phyloP scores from a whole-genome alignment of 2,113 vertebrate species.

The Propithecus coquereli region DNA sequence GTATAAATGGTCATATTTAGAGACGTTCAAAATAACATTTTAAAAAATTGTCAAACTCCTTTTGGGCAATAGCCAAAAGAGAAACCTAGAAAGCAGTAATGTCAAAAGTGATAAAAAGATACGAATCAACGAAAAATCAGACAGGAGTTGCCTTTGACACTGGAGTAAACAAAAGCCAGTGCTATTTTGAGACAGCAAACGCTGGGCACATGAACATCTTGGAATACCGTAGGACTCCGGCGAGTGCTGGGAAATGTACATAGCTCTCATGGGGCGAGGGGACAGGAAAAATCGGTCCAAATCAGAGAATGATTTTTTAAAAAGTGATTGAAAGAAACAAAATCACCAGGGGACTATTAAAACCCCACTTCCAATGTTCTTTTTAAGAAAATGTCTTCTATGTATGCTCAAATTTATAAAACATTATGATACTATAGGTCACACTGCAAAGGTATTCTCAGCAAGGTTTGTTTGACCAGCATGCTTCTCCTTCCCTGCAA shows the following conservation, averaged over 20 bases:
- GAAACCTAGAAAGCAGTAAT: slow-evolving; percentile 53
- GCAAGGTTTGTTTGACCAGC: background rate
- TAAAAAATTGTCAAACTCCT: background rate
- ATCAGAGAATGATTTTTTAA: background rate
- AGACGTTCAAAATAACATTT: background rate
- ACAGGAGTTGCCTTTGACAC: background rate
- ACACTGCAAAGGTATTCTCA: background rate
- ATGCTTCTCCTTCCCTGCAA: background rate
- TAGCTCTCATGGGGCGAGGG: background rate
- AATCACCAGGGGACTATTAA: background rate
- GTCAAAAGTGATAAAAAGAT: background rate
- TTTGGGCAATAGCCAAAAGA: background rate
- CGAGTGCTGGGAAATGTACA: slow-evolving; percentile 15
- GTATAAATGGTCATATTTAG: background rate
- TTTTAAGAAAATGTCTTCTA: background rate
- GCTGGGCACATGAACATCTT: background rate
- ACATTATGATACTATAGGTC: too few species aligned
- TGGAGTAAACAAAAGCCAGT: slow-evolving; percentile 6
- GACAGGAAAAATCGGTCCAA: background rate
- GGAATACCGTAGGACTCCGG: background rate
- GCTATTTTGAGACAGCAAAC: background rate
- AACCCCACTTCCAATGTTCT: background rate
- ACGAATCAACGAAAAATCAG: background rate
- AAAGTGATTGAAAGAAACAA: background rate
- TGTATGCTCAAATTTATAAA: background rate